Percentiles rank a stretch among this genome's conserved stretches.
Evolutionary conservation across 2,888 invertebrate species (phyloP).

Genomic region (Drosophila helvetica): DNA sequence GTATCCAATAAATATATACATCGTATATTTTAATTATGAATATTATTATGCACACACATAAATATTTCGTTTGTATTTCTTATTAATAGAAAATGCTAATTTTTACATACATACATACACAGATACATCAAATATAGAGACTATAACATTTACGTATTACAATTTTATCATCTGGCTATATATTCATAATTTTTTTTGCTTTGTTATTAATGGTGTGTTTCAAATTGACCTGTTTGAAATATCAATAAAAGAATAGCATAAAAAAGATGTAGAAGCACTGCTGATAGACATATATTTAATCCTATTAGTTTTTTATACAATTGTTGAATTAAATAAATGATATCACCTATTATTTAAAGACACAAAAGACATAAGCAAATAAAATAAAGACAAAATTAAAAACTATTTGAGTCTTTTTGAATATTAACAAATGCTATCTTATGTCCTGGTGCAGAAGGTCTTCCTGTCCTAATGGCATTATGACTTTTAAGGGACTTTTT

Average conservation of each 20-base stretch:
- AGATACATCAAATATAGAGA: conserved; percentile 30
- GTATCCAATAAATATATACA: conserved; percentile 31
- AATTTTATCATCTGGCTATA: conserved; percentile 16
- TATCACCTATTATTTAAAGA: not conserved
- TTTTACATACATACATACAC: conserved; percentile 40
- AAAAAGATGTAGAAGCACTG: not conserved
- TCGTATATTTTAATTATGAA: conserved; percentile 10
- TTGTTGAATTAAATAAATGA: not conserved
- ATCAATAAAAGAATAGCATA: conserved; percentile 5
- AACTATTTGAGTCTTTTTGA: not conserved
- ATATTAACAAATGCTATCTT: not conserved
- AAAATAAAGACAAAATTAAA: not conserved
- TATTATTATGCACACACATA: conserved; percentile 17
- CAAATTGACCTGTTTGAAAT: conserved; percentile 47
- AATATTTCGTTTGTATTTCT: conserved; percentile 16
- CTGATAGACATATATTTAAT: not conserved
- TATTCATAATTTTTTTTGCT: conserved; percentile 10
- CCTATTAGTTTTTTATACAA: not conserved
- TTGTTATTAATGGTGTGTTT: conserved; percentile 4
- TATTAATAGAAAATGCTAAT: conserved; percentile 12
- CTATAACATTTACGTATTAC: conserved; percentile 47
- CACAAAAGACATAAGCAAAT: not conserved
- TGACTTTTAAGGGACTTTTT: not conserved
- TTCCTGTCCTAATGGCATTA: not conserved
- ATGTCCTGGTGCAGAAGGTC: not conserved